Evolutionary conservation across 2,797 vertebrate species (phyloP).

Genomic region (Bryconaethiops microstoma): DNA sequence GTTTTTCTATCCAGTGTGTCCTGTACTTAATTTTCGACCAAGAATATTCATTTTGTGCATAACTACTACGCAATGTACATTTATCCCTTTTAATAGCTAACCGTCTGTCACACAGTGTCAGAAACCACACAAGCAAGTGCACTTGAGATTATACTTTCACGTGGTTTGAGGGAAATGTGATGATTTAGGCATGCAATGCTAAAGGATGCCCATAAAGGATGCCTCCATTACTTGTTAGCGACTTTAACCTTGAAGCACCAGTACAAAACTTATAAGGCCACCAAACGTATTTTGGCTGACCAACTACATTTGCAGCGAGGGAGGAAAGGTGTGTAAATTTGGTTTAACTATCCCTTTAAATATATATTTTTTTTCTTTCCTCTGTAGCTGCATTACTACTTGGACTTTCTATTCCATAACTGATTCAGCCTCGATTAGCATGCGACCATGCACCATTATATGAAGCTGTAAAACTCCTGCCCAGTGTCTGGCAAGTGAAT

Average conservation of each 20-base stretch:
- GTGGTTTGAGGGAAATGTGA: neutral
- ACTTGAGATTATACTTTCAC: neutral
- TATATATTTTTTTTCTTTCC: neutral
- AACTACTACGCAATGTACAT: too few species aligned
- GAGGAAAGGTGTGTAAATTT: neutral
- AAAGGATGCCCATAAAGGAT: neutral
- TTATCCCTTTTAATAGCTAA: too few species aligned
- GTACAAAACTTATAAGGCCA: neutral
- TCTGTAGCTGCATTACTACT: neutral
- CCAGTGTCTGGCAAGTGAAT: neutral
- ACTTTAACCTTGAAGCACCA: neutral
- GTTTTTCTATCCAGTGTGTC: too few species aligned
- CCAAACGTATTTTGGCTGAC: neutral
- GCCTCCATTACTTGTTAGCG: neutral
- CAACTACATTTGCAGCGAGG: too few species aligned
- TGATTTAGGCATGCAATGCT: neutral
- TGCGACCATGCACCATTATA: conserved; percentile 5
- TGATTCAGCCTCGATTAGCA: neutral
- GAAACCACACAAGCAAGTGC: neutral
- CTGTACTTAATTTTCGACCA: too few species aligned
- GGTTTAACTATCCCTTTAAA: neutral
- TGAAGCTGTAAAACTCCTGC: neutral
- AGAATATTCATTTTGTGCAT: too few species aligned
- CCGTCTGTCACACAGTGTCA: too few species aligned
- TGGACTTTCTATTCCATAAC: neutral